These are phyloP conservation scores for Odontamblyopus lacepedii DNA, from an alignment of 2,797 vertebrate species.

Conservation along the genomic window DNA sequence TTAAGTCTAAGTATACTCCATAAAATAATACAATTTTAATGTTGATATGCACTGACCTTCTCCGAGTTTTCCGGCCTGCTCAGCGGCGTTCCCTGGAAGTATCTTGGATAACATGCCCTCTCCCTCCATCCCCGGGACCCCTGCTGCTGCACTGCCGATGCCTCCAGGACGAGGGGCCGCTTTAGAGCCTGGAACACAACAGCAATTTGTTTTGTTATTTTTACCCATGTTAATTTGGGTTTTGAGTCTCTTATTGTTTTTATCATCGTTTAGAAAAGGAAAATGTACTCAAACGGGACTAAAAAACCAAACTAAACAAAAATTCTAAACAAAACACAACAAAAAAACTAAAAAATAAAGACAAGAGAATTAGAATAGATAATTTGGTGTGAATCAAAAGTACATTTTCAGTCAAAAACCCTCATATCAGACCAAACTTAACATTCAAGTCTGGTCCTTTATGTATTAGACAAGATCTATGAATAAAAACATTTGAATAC, in stretches of 20 bases:
- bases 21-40: neutral
- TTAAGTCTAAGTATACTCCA: neutral
- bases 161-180: conserved; percentile 81
- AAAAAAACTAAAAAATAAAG: too few species aligned
- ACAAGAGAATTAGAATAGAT: too few species aligned
- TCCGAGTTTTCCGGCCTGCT: conserved; percentile 97
- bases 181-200: conserved; percentile 80
- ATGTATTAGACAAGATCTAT: neutral
- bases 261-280: neutral
- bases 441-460: neutral
- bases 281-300: neutral
- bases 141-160: conserved; percentile 77
- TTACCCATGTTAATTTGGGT: too few species aligned
- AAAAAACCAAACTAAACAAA: too few species aligned
- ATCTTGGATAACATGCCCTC: conserved; percentile 94
- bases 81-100: conserved; percentile 91
- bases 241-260: neutral
- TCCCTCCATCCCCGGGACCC: conserved; percentile 86
- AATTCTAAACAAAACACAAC: neutral
- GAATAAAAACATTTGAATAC: too few species aligned
- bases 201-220: too few species aligned
- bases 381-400: too few species aligned
- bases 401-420: too few species aligned
- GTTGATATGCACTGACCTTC: conserved; percentile 80
- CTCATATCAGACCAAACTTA: neutral